A percentile compares a stretch with the other conserved stretches of the same genome.
phyloP scores from a whole-genome alignment of 2,797 vertebrate species.

The Cryptoblepharus egeriae region DNA sequence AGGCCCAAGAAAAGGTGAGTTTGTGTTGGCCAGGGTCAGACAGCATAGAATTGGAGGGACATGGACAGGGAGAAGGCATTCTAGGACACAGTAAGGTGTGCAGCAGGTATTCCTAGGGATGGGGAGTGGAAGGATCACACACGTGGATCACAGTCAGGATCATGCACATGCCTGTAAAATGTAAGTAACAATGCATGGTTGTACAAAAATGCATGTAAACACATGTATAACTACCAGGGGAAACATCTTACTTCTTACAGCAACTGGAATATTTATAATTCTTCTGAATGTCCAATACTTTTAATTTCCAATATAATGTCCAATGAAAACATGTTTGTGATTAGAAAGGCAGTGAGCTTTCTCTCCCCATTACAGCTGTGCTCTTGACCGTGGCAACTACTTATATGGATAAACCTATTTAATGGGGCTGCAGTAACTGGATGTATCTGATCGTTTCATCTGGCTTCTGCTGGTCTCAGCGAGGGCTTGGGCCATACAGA shows the following conservation, averaged over 20 bases:
- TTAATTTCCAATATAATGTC: not conserved
- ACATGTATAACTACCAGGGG: not conserved
- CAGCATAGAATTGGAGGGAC: too few relatives aligned
- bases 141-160: too few relatives aligned
- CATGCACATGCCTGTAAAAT: too few relatives aligned
- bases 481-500: not conserved
- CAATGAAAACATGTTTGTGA: not conserved
- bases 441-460: not conserved
- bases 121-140: too few relatives aligned
- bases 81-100: too few relatives aligned
- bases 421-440: not conserved
- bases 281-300: not conserved
- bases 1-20: too few relatives aligned
- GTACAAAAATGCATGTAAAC: not conserved
- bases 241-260: not conserved
- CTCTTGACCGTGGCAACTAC: not conserved
- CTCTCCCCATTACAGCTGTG: not conserved
- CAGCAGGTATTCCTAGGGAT: too few relatives aligned
- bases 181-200: not conserved
- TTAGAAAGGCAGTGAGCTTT: not conserved
- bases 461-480: not conserved
- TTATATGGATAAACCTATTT: slow-evolving; percentile 15
- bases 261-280: not conserved
- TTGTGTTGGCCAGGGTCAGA: too few relatives aligned
- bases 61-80: too few relatives aligned